Conservation (phyloP, 1,140 invertebrate genomes). For the Orius laevigatus region DNA sequence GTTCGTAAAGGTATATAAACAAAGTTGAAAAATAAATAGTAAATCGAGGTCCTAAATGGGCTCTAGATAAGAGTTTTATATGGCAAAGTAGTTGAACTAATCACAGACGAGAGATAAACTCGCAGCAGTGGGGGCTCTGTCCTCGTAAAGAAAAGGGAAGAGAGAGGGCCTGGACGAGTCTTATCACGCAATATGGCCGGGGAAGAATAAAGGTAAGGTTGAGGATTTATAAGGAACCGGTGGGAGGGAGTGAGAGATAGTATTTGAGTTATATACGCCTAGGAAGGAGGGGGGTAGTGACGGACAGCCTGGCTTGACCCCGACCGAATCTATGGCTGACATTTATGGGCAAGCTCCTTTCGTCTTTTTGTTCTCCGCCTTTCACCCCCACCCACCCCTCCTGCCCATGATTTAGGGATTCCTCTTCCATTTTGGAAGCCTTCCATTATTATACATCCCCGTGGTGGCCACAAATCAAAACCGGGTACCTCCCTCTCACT, state of each 20-base stretch:
- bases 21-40: too few species aligned
- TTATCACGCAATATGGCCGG: slow-evolving; percentile 14
- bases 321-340: slow-evolving; percentile 10
- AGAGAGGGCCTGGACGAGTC: slow-evolving; percentile 7
- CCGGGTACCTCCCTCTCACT: slow-evolving; percentile 4
- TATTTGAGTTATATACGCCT: slow-evolving; percentile 12
- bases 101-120: too few species aligned
- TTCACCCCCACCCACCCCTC: not conserved
- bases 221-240: slow-evolving; percentile 9
- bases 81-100: too few species aligned
- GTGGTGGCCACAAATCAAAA: slow-evolving; percentile 10
- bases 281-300: slow-evolving; percentile 4
- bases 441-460: slow-evolving; percentile 12
- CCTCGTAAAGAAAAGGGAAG: slow-evolving; percentile 9
- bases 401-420: slow-evolving; percentile 10
- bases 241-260: slow-evolving; percentile 7
- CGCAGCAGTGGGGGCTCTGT: not conserved
- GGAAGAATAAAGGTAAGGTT: slow-evolving; percentile 13
- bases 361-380: slow-evolving; percentile 9
- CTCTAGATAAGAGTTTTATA: too few species aligned
- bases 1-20: too few species aligned
- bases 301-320: slow-evolving; percentile 12
- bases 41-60: too few species aligned
- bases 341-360: slow-evolving; percentile 12
- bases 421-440: slow-evolving; percentile 12